Evolutionary conservation across 2,888 invertebrate species (phyloP).

Genomic region (Aporophyla nigra): DNA sequence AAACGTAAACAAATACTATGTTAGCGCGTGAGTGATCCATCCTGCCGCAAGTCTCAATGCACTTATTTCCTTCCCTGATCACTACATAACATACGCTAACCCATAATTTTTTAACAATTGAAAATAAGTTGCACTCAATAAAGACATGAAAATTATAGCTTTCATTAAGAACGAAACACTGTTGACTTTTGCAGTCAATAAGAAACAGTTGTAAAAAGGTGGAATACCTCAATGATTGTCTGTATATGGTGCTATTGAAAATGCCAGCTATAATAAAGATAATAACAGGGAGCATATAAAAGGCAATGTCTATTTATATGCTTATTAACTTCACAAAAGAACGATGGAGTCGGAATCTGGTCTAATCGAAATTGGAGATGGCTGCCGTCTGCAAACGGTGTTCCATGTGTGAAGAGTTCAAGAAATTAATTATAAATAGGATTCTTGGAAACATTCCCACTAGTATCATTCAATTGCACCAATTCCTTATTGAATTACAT

Average conservation of each 20-base stretch:
- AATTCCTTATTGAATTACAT: conserved; percentile 57
- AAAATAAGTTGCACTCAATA: conserved; percentile 56
- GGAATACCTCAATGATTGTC: conserved; percentile 61
- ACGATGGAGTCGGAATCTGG: conserved; percentile 54
- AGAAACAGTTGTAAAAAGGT: conserved; percentile 68
- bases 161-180: conserved; percentile 65
- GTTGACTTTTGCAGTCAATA: conserved; percentile 68
- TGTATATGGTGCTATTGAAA: conserved; percentile 67
- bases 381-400: conserved; percentile 31
- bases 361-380: conserved; percentile 56
- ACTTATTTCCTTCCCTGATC: conserved; percentile 61
- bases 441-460: conserved; percentile 33
- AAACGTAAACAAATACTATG: conserved; percentile 69
- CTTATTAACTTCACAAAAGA: conserved; percentile 65
- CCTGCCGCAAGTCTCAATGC: conserved; percentile 63
- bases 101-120: conserved; percentile 70
- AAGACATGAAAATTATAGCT: conserved; percentile 71
- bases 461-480: conserved; percentile 42
- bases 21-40: conserved; percentile 69
- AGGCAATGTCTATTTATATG: conserved; percentile 70
- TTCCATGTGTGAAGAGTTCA: conserved; percentile 44
- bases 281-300: conserved; percentile 70
- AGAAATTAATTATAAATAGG: conserved; percentile 41
- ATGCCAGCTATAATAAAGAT: conserved; percentile 65
- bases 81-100: conserved; percentile 57